phyloP scores from a whole-genome alignment of 2,113 vertebrate genomes.

The Eubucco bourcierii region DNA sequence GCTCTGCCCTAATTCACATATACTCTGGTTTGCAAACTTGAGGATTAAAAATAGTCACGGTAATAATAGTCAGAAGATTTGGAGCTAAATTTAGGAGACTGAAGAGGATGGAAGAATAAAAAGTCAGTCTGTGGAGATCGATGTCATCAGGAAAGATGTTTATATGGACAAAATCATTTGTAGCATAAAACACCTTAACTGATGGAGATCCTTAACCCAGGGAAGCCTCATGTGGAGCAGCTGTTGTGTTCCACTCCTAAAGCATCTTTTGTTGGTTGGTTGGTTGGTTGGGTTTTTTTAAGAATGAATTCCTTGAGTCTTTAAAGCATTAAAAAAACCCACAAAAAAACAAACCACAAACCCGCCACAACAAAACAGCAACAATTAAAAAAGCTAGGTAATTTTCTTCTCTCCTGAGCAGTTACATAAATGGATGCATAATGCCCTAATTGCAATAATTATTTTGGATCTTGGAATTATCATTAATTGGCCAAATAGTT shows the following conservation, averaged over 20 bases:
- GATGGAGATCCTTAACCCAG: neutral
- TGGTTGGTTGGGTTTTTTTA: neutral
- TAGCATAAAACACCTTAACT: neutral
- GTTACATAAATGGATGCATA: slow-evolving; percentile 25
- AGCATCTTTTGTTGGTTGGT: neutral
- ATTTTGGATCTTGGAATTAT: neutral
- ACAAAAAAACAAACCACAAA: no score
- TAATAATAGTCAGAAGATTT: slow-evolving; percentile 10
- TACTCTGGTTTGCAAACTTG: neutral
- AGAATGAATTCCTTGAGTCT: neutral
- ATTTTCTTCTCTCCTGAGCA: slow-evolving; percentile 51
- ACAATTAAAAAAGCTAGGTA: neutral
- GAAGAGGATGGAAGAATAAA: neutral
- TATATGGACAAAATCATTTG: neutral
- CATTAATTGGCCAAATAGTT: slow-evolving; percentile 11
- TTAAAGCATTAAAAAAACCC: neutral
- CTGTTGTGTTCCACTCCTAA: neutral
- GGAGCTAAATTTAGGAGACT: neutral
- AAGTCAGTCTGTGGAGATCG: neutral
- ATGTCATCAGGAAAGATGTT: neutral
- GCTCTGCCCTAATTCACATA: neutral
- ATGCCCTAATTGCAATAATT: slow-evolving; percentile 30
- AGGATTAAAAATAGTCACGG: neutral
- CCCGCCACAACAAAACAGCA: no score
- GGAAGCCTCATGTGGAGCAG: neutral